Percentiles rank a stretch among this genome's conserved stretches.
Evolutionary conservation across 2,797 vertebrate species (phyloP).

Genomic region (Hapalemur alaotrensis): DNA sequence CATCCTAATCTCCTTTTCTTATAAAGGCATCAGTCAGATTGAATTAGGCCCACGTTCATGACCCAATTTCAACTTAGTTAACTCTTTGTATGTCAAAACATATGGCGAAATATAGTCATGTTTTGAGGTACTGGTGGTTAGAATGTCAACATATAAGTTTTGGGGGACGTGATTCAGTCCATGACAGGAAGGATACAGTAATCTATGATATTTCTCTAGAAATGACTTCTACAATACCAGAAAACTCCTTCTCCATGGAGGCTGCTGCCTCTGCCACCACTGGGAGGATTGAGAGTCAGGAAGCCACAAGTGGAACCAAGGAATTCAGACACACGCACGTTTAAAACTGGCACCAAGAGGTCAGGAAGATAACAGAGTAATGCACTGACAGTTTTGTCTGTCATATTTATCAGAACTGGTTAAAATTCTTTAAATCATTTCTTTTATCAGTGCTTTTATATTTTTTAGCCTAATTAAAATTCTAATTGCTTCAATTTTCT

Average conservation of each 20-base stretch:
- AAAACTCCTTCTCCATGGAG: not conserved
- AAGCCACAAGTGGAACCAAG: not conserved
- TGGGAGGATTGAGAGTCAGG: not conserved
- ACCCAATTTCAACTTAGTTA: not conserved
- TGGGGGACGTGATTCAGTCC: not conserved
- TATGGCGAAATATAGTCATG: not conserved
- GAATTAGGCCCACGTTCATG: no score
- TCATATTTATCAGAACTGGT: not conserved
- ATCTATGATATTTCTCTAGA: not conserved
- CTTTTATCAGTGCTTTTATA: constrained; percentile 29
- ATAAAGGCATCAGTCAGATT: not conserved
- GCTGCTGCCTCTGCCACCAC: not conserved
- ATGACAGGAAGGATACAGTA: not conserved
- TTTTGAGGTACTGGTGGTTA: not conserved
- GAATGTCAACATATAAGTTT: not conserved
- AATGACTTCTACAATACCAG: not conserved
- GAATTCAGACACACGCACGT: not conserved
- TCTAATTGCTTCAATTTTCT: constrained; percentile 32
- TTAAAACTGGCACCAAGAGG: not conserved
- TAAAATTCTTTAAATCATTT: constrained; percentile 55
- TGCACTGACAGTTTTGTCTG: not conserved
- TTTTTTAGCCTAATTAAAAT: constrained; percentile 19
- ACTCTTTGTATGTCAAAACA: not conserved
- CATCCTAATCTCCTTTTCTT: not conserved
- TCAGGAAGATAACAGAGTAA: not conserved